Conservation (phyloP, 2,113 vertebrate species). For the Gadus chalcogrammus region DNA sequence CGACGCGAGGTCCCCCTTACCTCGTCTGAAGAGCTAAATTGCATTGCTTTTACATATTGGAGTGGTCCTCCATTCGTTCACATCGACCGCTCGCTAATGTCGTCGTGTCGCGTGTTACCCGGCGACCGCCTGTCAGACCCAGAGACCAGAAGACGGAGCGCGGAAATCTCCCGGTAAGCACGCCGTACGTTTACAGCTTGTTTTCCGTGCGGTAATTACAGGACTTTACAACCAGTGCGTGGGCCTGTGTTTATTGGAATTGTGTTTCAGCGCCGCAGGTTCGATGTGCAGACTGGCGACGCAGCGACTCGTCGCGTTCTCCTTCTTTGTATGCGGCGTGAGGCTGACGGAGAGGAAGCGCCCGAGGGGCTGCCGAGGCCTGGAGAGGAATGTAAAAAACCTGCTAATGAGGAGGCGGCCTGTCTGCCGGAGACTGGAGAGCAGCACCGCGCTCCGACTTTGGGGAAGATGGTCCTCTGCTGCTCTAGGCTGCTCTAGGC, state of each 20-base stretch:
- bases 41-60: constrained; percentile 21
- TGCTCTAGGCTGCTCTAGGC: constrained; percentile 51
- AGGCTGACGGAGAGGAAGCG: constrained; percentile 36
- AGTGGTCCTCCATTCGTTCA: too few species aligned
- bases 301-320: not conserved
- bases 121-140: too few species aligned
- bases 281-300: constrained; percentile 16
- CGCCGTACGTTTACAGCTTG: constrained; percentile 5
- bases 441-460: constrained; percentile 41
- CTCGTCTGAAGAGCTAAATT: constrained; percentile 26
- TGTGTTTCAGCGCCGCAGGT: constrained; percentile 14
- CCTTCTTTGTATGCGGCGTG: constrained; percentile 3
- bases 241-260: too few species aligned
- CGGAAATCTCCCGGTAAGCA: not conserved
- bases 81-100: too few species aligned
- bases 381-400: constrained; percentile 60
- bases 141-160: too few species aligned
- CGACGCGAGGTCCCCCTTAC: constrained; percentile 14
- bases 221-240: not conserved
- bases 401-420: constrained; percentile 60
- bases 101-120: too few species aligned
- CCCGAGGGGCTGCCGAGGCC: constrained; percentile 37
- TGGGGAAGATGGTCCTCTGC: constrained; percentile 40
- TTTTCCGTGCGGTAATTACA: constrained; percentile 7
- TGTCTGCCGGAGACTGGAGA: constrained; percentile 42